Evolutionary conservation across 2,888 invertebrate genomes (phyloP), one percentile per base, ranked within the genome.

Genomic region (Microdon myrmicae): DNA sequence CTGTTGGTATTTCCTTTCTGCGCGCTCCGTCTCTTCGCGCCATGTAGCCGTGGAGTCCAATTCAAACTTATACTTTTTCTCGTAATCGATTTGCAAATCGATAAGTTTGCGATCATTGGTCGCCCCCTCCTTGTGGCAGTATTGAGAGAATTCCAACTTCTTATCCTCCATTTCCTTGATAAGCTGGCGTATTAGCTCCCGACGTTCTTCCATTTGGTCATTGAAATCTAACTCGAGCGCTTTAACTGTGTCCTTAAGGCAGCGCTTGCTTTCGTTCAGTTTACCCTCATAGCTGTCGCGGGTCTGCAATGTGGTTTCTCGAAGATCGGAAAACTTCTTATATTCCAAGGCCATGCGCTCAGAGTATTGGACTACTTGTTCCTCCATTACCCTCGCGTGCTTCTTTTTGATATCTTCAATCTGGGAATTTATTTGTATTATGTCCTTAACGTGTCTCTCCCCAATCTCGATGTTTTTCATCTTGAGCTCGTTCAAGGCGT

Each of bases 261-360:
- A 77, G 1, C 72, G 83, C 39, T 84, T 83, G 3, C 90, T 80
- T 1, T 84, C 82, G 41, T 83, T 83, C 4, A 90, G 79, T 69
- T 85, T 83, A 47, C 82, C 79, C 70, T 91, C 90, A 68, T 88
- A 90, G 66, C 86, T 84, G 64, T 84, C 83, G 23, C 88, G 82
- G 83, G 90, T 86, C 59, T 83, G 80, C 9, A 83, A 82, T 71
- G 87, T 86, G 73, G 85, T 87, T 53, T 87, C 85, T 74, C 90
- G 89, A 32, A 94, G 68, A 53, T 73, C 72, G 2, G 71, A 72
- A 76, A 90, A 94, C 81, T 95, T 94, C 72, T 94, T 90, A 74
- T 94, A 96, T 79, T 96, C 96, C 59, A 86, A 83, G 72, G 94
- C 90, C 67, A 96, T 84, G 75, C 92, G 90, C 66, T 89, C 86